Evolutionary conservation across 2,888 invertebrate genomes (phyloP).

Genomic region (Drosophila anomalipes): DNA sequence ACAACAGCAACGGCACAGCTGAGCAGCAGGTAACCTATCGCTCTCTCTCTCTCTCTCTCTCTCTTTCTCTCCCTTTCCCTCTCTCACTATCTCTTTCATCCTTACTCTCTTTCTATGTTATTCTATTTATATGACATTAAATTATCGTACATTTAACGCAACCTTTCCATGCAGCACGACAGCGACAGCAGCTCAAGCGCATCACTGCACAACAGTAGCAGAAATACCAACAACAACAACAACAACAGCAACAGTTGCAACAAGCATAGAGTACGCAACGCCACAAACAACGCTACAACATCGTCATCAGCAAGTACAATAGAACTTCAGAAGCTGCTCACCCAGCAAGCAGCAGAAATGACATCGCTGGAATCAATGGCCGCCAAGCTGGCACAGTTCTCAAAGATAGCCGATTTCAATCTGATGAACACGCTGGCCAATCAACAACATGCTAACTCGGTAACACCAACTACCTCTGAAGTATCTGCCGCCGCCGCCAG

Average conservation of each 20-base stretch:
- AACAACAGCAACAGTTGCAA: conserved; percentile 30
- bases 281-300: conserved; percentile 34
- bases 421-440: conserved; percentile 69
- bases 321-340: conserved; percentile 79
- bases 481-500: conserved; percentile 84
- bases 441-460: conserved; percentile 81
- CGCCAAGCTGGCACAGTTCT: conserved; percentile 86
- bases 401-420: conserved; percentile 65
- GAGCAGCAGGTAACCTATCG: conserved; percentile 84
- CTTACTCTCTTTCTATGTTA: background rate
- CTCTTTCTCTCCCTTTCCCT: background rate
- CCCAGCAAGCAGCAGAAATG: conserved; percentile 85
- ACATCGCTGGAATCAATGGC: conserved; percentile 89
- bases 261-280: conserved; percentile 43
- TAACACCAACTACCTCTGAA: conserved; percentile 85
- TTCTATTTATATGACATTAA: conserved; percentile 34
- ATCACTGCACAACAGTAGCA: conserved; percentile 61
- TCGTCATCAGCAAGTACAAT: conserved; percentile 41
- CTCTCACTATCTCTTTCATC: background rate
- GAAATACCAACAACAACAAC: conserved; percentile 29
- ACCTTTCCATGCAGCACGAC: conserved; percentile 83
- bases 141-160: conserved; percentile 41
- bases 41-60: background rate
- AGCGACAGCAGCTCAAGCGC: conserved; percentile 89
- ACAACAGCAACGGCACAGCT: conserved; percentile 39